Percentiles rank a stretch among this genome's conserved stretches.
Conservation (phyloP, 2,797 vertebrate genomes). For the Macroramphosus scolopax region DNA sequence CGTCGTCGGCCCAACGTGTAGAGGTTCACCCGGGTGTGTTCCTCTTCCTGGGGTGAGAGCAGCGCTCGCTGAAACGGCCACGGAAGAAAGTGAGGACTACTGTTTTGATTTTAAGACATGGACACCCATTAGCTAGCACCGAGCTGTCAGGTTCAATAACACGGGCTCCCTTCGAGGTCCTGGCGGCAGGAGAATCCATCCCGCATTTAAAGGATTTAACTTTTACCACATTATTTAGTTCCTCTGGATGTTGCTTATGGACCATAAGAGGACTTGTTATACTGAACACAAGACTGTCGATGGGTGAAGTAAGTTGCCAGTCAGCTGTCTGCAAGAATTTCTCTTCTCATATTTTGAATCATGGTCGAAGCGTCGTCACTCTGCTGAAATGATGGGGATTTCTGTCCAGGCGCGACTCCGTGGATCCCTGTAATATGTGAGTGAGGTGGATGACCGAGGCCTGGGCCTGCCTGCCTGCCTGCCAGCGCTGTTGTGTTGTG, state of each 20-base stretch:
- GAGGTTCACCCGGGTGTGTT: constrained; percentile 10
- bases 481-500: constrained; percentile 38
- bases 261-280: constrained; percentile 11
- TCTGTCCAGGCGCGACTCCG: constrained; percentile 24
- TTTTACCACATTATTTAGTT: constrained; percentile 10
- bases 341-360: constrained; percentile 44
- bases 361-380: constrained; percentile 39
- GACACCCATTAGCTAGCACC: constrained; percentile 43
- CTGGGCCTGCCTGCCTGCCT: constrained; percentile 43
- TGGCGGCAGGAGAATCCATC: constrained; percentile 32
- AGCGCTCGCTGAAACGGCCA: constrained; percentile 6
- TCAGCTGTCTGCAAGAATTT: constrained; percentile 43
- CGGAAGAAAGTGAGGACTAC: constrained; percentile 16
- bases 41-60: constrained; percentile 24
- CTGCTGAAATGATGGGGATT: constrained; percentile 61
- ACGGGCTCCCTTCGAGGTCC: constrained; percentile 39
- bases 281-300: constrained; percentile 44
- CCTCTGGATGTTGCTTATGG: constrained; percentile 20
- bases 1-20: constrained; percentile 34
- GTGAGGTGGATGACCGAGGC: constrained; percentile 49
- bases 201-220: constrained; percentile 23
- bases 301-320: constrained; percentile 65
- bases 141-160: constrained; percentile 47
- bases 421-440: constrained; percentile 56
- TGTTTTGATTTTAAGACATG: constrained; percentile 48